phyloP scores from a whole-genome alignment of 2,797 vertebrate species.

The Acomys russatus region DNA sequence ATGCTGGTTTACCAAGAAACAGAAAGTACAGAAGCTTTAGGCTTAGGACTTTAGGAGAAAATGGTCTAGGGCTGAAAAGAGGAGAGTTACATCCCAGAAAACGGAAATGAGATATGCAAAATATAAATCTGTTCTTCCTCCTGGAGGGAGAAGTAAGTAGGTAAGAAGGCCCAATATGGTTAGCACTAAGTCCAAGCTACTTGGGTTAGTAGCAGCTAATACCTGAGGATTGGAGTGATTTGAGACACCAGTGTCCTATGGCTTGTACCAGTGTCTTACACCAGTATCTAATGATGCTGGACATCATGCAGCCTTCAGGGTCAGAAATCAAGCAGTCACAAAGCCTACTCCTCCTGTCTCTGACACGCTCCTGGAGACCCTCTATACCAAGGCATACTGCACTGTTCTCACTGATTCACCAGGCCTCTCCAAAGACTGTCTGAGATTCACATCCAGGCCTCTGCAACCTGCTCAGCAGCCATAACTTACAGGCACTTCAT shows the following conservation, averaged over 20 bases:
- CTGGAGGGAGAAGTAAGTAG: fast-evolving
- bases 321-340: too few relatives aligned
- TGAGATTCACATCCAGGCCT: too few relatives aligned
- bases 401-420: background rate
- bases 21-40: background rate
- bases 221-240: background rate
- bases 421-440: background rate
- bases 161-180: background rate
- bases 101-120: background rate
- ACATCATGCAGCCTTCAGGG: background rate
- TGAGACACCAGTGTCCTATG: background rate
- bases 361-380: background rate
- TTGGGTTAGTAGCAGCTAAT: background rate
- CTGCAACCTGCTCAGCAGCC: background rate
- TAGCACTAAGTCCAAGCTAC: background rate
- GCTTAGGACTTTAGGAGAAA: background rate
- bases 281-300: background rate
- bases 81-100: background rate
- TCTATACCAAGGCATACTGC: background rate
- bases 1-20: background rate
- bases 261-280: background rate
- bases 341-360: background rate
- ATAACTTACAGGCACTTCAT: background rate
- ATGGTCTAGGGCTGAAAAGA: background rate
- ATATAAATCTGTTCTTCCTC: background rate